Evolutionary conservation across 2,888 invertebrate species (phyloP).

Genomic region (Pemphredon lugubris): DNA sequence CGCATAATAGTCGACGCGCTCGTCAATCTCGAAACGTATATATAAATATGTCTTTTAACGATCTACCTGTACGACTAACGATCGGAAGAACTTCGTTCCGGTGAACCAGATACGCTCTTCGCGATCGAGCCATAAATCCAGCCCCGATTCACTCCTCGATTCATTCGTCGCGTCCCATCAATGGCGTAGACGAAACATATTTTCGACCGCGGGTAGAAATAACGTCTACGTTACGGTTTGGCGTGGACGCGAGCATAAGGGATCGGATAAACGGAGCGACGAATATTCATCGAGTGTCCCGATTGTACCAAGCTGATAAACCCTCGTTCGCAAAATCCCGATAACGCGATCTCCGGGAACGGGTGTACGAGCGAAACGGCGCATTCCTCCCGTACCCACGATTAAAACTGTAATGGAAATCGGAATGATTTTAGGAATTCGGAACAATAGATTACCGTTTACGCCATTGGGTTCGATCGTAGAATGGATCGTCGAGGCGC

Average conservation of each 20-base stretch:
- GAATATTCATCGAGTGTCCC: no score
- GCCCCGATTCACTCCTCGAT: conserved; percentile 13
- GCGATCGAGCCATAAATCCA: conserved; percentile 44
- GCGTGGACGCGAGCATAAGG: no score
- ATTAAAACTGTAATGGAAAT: no score
- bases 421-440: no score
- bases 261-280: no score
- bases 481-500: not conserved
- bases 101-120: conserved; percentile 45
- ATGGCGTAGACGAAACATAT: not conserved
- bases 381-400: no score
- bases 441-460: no score
- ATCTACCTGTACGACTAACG: conserved; percentile 39
- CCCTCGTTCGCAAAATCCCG: no score
- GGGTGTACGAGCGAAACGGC: no score
- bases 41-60: conserved; percentile 39
- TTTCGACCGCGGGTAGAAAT: not conserved
- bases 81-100: conserved; percentile 30
- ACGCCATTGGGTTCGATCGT: not conserved
- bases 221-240: conserved; percentile 2
- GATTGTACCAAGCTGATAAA: no score
- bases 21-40: conserved; percentile 7
- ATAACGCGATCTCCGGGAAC: no score
- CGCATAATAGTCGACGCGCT: conserved; percentile 3
- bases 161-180: conserved; percentile 14